Evolutionary conservation across 2,888 invertebrate genomes (phyloP).

Genomic region (Archaeoteleia sp.): DNA sequence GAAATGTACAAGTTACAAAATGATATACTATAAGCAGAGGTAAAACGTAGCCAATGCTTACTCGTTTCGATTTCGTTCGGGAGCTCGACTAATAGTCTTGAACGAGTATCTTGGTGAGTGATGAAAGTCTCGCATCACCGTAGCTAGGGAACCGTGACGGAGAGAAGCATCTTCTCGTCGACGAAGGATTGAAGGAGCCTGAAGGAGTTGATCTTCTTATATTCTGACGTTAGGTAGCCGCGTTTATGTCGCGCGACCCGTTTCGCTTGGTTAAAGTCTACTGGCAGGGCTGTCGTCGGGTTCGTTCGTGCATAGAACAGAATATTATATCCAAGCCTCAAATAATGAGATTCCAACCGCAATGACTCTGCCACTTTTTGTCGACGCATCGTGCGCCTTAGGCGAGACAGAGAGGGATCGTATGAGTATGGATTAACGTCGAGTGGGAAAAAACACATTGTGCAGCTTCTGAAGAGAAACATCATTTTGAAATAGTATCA

Average conservation of each 20-base stretch:
- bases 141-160: slow-evolving; percentile 49
- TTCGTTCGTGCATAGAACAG: slow-evolving; percentile 70
- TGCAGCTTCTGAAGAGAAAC: slow-evolving; percentile 35
- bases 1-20: not conserved
- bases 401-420: slow-evolving; percentile 44
- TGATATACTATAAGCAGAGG: not conserved
- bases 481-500: slow-evolving; percentile 41
- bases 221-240: slow-evolving; percentile 32
- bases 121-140: slow-evolving; percentile 52
- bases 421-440: slow-evolving; percentile 46
- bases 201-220: slow-evolving; percentile 46
- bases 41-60: slow-evolving; percentile 6
- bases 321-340: slow-evolving; percentile 66
- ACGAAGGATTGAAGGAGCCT: slow-evolving; percentile 22
- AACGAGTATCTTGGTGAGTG: slow-evolving; percentile 38
- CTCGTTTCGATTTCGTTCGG: slow-evolving; percentile 41
- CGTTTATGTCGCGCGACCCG: slow-evolving; percentile 55
- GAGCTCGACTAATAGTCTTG: slow-evolving; percentile 36
- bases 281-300: slow-evolving; percentile 61
- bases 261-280: slow-evolving; percentile 59
- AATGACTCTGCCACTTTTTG: slow-evolving; percentile 61
- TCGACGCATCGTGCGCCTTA: slow-evolving; percentile 45
- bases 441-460: slow-evolving; percentile 34
- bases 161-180: slow-evolving; percentile 32
- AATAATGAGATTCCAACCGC: slow-evolving; percentile 67